Percentiles rank a stretch among this genome's conserved stretches.
These are phyloP conservation scores for Brachionus rubens DNA, from an alignment of 1,140 invertebrate species.

Conservation along the genomic window DNA sequence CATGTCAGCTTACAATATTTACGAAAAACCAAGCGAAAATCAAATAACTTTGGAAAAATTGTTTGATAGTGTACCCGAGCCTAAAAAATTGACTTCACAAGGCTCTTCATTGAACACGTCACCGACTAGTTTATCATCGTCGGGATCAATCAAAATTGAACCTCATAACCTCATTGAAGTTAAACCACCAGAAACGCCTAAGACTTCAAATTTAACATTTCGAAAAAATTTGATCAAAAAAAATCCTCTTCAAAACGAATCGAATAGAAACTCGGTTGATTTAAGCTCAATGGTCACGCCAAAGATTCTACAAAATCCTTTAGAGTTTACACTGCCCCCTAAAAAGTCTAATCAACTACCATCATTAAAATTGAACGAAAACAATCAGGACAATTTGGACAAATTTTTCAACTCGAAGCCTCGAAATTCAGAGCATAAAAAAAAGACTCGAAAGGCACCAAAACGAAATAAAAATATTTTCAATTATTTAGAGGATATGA, in stretches of 20 bases:
- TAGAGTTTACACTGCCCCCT: not conserved
- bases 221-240: not conserved
- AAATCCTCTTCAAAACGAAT: too few species aligned
- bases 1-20: constrained; percentile 43
- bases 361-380: not conserved
- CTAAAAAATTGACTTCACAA: constrained; percentile 27
- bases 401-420: not conserved
- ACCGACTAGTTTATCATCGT: constrained; percentile 34
- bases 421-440: not conserved
- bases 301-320: not conserved
- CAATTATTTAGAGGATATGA: not conserved
- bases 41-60: not conserved
- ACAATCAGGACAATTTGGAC: not conserved
- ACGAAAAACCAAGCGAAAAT: not conserved
- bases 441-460: not conserved
- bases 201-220: constrained; percentile 25
- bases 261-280: not conserved
- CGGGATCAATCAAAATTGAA: not conserved
- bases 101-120: constrained; percentile 22
- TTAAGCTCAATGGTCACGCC: too few species aligned
- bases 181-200: constrained; percentile 29
- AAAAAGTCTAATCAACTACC: not conserved
- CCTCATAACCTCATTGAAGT: not conserved
- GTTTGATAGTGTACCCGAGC: not conserved
- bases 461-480: constrained; percentile 2